Evolutionary conservation across 2,888 invertebrate species (phyloP).

Genomic region (Standfussiana lucernea): DNA sequence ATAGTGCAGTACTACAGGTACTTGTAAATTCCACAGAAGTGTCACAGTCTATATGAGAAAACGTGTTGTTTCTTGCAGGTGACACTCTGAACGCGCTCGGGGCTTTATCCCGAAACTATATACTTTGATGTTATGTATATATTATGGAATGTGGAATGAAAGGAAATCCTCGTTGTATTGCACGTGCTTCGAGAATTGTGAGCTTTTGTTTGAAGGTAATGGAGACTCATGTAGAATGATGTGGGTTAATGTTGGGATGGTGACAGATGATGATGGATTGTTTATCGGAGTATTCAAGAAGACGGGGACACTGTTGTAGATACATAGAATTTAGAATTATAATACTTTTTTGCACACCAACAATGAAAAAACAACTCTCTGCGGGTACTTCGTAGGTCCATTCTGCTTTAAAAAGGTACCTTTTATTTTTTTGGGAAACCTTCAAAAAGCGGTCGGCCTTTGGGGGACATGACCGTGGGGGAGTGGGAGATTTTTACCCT

Average conservation of each 20-base stretch:
- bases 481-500: no score
- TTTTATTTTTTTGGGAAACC: not conserved
- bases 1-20: not conserved
- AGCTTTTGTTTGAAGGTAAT: not conserved
- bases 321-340: not conserved
- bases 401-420: not conserved
- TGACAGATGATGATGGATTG: not conserved
- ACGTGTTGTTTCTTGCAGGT: constrained; percentile 22
- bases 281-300: not conserved
- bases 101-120: not conserved
- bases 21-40: constrained; percentile 20
- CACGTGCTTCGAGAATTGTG: constrained; percentile 4
- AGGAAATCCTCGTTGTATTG: constrained; percentile 15
- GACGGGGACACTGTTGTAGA: not conserved
- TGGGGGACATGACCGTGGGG: no score
- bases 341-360: not conserved
- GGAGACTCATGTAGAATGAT: not conserved
- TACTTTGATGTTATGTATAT: constrained; percentile 8
- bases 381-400: not conserved
- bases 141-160: constrained; percentile 6
- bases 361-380: not conserved
- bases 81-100: constrained; percentile 5
- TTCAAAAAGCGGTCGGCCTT: no score
- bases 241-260: not conserved
- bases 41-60: constrained; percentile 17